phyloP scores from a whole-genome alignment of 2,113 vertebrate genomes.

The Theropithecus gelada region DNA sequence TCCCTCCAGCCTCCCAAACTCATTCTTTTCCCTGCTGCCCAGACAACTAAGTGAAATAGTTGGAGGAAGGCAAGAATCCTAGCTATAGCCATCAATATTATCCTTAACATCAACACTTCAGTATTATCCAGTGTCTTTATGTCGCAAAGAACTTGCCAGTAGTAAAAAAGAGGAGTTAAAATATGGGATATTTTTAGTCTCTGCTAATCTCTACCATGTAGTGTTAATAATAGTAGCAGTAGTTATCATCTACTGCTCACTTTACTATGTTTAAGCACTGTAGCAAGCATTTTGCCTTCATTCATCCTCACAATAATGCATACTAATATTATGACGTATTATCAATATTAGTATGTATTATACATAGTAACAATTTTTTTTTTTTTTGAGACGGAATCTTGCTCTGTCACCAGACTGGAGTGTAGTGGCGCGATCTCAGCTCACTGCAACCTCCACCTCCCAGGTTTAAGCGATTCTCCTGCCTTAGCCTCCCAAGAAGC shows the following conservation, averaged over 20 bases:
- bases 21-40: background rate
- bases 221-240: background rate
- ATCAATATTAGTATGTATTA: too few relatives aligned
- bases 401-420: too few relatives aligned
- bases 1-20: background rate
- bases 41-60: slow-evolving; percentile 18
- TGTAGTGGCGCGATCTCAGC: too few relatives aligned
- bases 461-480: too few relatives aligned
- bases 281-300: background rate
- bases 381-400: too few relatives aligned
- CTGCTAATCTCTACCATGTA: background rate
- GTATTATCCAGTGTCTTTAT: background rate
- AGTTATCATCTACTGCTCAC: background rate
- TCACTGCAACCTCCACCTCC: too few relatives aligned
- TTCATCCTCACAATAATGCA: background rate
- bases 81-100: slow-evolving; percentile 1
- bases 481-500: too few relatives aligned
- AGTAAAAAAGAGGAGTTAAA: background rate
- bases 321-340: too few relatives aligned
- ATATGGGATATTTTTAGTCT: background rate
- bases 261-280: background rate
- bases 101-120: background rate
- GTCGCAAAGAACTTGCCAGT: background rate
- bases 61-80: slow-evolving; percentile 4
- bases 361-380: too few relatives aligned